These are phyloP conservation scores for Aplidium turbinatum DNA, from an alignment of 23 tunicate species.

Conservation along the genomic window DNA sequence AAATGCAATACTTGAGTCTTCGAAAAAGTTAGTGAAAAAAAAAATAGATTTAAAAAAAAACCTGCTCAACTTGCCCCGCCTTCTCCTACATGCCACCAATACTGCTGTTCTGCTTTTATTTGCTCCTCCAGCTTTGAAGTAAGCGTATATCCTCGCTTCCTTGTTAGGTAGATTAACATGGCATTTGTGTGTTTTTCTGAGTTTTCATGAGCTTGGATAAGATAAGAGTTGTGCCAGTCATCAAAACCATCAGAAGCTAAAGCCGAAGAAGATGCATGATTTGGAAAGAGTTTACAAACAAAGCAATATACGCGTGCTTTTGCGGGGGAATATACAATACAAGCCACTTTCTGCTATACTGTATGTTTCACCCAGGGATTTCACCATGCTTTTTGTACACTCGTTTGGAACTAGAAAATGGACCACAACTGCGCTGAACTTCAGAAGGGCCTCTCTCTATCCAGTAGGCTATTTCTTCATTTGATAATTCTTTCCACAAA, in stretches of 20 bases:
- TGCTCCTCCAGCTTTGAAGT: too few relatives aligned
- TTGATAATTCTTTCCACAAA: conserved; percentile 17
- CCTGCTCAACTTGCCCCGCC: too few relatives aligned
- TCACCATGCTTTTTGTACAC: conserved; percentile 23
- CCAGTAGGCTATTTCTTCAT: conserved; percentile 28
- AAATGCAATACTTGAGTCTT: too few relatives aligned
- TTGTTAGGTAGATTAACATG: too few relatives aligned
- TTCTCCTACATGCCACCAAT: too few relatives aligned
- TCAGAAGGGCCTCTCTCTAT: conserved; percentile 29
- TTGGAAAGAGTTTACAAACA: conserved; percentile 11
- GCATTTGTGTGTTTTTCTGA: too few relatives aligned
- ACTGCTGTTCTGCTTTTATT: too few relatives aligned
- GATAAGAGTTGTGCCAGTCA: too few relatives aligned
- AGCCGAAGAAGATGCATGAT: conserved; percentile 20
- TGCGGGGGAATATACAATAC: conserved; percentile 13
- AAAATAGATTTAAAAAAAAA: too few relatives aligned
- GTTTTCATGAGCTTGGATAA: too few relatives aligned
- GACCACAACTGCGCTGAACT: conserved; percentile 23
- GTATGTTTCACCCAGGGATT: conserved; percentile 27
- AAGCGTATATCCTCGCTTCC: too few relatives aligned
- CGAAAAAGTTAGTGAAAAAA: too few relatives aligned
- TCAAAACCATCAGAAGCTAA: conserved; percentile 34
- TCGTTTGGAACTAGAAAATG: conserved; percentile 26
- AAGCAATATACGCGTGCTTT: conserved; percentile 23
- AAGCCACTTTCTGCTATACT: conserved; percentile 18